Percentiles rank a stretch among this genome's conserved stretches.
These are phyloP conservation scores for Pachyramphus minor DNA, from an alignment of 2,113 vertebrate genomes.

Conservation along the genomic window DNA sequence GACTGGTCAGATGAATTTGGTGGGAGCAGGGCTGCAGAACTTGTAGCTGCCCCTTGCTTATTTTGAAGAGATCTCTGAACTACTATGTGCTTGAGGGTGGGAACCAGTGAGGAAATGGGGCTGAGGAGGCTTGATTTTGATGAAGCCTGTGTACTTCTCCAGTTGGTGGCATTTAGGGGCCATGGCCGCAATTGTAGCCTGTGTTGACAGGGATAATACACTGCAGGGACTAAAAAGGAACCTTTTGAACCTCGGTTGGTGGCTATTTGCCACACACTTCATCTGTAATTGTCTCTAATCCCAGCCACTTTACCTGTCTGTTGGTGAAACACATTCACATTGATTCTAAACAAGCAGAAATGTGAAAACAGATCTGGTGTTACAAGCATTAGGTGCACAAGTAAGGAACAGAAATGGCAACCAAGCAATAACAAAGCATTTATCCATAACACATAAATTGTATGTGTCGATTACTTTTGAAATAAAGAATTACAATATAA, in stretches of 20 bases:
- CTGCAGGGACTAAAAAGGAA: conserved; percentile 2
- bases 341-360: background rate
- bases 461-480: conserved; percentile 19
- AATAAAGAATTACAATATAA: conserved; percentile 54
- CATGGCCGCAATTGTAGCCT: background rate
- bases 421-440: background rate
- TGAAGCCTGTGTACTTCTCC: background rate
- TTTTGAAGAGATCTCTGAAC: background rate
- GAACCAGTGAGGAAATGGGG: background rate
- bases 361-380: background rate
- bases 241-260: background rate
- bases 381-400: background rate
- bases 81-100: background rate
- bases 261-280: background rate
- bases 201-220: background rate
- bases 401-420: background rate
- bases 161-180: background rate
- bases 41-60: background rate
- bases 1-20: background rate
- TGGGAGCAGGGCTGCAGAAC: background rate
- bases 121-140: background rate
- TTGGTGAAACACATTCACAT: background rate
- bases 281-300: conserved; percentile 20
- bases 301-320: background rate
- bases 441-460: background rate